Percentiles rank a stretch among this genome's conserved stretches.
Conservation (phyloP, 2,113 vertebrate species). For the Xerus inauris region DNA sequence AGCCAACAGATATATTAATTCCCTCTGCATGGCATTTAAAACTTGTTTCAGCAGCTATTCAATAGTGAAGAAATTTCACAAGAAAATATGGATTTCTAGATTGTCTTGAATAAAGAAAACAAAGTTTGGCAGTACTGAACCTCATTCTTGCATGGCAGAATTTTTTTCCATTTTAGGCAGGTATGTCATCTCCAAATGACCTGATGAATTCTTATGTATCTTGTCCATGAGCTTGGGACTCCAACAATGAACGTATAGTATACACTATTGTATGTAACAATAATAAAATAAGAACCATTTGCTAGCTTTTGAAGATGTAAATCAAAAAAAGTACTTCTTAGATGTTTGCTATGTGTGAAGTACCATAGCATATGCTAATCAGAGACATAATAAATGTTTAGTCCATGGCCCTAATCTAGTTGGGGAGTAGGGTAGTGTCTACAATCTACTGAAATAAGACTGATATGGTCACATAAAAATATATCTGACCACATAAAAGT, state of each 20-base stretch:
- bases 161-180: conserved; percentile 36
- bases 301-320: neutral
- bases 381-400: neutral
- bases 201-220: neutral
- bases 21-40: neutral
- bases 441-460: neutral
- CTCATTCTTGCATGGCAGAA: neutral
- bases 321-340: neutral
- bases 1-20: neutral
- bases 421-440: neutral
- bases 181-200: neutral
- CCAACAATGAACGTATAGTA: neutral
- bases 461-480: neutral
- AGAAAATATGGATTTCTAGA: neutral
- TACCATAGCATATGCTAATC: neutral
- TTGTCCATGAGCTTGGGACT: neutral
- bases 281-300: neutral
- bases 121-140: neutral
- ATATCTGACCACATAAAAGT: neutral
- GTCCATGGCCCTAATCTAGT: neutral
- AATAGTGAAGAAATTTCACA: conserved; percentile 7
- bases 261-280: neutral
- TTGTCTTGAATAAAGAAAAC: neutral
- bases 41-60: conserved; percentile 22
- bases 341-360: neutral